Conservation (phyloP, 2,888 invertebrate genomes). For the Folsomia manolachei region DNA sequence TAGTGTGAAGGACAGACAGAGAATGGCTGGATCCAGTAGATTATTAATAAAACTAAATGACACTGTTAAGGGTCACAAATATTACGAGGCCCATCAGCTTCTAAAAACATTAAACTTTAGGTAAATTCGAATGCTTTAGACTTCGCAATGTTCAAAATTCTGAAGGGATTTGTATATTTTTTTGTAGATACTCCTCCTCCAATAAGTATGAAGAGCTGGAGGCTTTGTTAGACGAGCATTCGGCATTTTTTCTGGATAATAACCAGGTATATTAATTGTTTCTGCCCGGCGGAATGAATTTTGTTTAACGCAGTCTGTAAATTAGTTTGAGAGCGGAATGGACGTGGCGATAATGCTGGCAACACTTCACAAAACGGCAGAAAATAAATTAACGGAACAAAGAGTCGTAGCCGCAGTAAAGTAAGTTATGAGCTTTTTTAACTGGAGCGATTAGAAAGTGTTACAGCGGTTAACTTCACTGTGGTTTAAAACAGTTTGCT, state of each 20-base stretch:
- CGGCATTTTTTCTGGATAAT: conserved; percentile 36
- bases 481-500: conserved; percentile 22
- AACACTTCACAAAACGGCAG: conserved; percentile 40
- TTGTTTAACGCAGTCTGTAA: background rate
- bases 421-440: conserved; percentile 25
- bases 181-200: conserved; percentile 38
- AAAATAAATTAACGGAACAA: conserved; percentile 28
- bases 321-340: conserved; percentile 47
- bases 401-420: conserved; percentile 29
- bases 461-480: background rate
- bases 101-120: conserved; percentile 47
- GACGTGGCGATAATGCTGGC: conserved; percentile 48
- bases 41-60: conserved; percentile 42
- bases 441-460: background rate
- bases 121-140: conserved; percentile 20
- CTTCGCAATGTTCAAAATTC: background rate
- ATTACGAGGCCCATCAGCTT: conserved; percentile 49
- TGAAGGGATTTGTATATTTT: background rate
- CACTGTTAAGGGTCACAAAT: conserved; percentile 41
- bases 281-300: background rate
- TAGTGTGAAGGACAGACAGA: no score
- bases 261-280: conserved; percentile 33
- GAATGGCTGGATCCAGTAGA: conserved; percentile 32
- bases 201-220: conserved; percentile 46
- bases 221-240: conserved; percentile 33